Conservation (phyloP, 35 echinoderm and acorn worm genomes). For the Heliocidaris tuberculata region DNA sequence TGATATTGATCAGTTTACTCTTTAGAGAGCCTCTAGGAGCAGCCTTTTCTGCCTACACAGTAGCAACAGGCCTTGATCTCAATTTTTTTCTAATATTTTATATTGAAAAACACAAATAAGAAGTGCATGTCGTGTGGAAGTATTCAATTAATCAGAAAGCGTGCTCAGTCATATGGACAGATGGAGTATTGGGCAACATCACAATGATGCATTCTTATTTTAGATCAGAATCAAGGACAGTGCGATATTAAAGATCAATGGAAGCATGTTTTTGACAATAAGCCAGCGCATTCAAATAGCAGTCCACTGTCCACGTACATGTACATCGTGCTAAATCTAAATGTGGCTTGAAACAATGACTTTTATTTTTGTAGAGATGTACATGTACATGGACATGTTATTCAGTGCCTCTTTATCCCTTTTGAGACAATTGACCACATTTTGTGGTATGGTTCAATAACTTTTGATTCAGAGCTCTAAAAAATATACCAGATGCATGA, state of each 20-base stretch:
- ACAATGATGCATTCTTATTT: neutral
- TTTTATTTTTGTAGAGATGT: too few relatives aligned
- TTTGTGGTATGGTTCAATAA: too few relatives aligned
- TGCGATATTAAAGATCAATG: neutral
- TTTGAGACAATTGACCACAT: too few relatives aligned
- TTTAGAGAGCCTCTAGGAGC: neutral
- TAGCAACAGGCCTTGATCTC: neutral
- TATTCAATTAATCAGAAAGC: neutral
- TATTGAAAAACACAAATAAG: neutral
- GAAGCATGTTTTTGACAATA: neutral
- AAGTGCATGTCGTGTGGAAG: neutral
- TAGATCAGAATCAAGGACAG: neutral
- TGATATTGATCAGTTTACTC: neutral
- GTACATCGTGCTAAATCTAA: too few relatives aligned
- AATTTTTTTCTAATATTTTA: neutral
- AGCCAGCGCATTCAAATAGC: neutral
- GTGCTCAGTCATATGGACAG: neutral
- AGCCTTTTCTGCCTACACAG: neutral
- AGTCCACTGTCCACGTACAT: neutral
- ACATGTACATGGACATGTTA: too few relatives aligned
- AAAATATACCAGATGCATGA: too few relatives aligned
- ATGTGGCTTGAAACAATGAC: too few relatives aligned
- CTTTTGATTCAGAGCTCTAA: too few relatives aligned
- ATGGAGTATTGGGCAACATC: neutral
- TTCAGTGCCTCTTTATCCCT: too few relatives aligned